Evolutionary conservation across 2,113 vertebrate species (phyloP), one percentile per base, ranked within the genome.

Genomic region (Sylvietta virens): DNA sequence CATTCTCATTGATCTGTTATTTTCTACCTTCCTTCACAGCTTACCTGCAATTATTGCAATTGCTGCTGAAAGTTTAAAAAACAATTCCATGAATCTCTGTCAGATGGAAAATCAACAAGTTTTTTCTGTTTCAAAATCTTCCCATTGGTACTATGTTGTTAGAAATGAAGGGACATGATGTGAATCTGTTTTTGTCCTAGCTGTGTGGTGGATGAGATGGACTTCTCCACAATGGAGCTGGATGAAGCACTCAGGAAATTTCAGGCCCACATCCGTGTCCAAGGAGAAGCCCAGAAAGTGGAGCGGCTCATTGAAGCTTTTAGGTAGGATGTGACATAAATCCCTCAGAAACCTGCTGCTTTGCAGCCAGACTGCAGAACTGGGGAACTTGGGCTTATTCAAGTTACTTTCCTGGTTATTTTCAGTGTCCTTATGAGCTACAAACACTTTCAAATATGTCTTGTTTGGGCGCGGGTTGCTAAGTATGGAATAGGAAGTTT

Each of bases 201-300:
- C 95, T 99, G 99, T 39, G 99, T 99, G 81, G 99, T 99, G 77
- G 99, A 99, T 81, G 99, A 99, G 96, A 99, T 99, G 99, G 99
- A 99, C 94, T 99, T 99, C 96, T 99, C 99, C 2, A 96, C 97
- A 48, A 99, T 99, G 99, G 99, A 99, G 94, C 98, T 99, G 95
- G 99, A 99, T 48, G 99, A 99, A 97, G 99, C 99, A 7, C 98
- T 99, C 91, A 98, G 99, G 97, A 99, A 99, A 97, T 99, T 99
- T 97, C 99, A 99, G 97, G 99, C 99, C 26, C 99, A 99, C 94
- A 99, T 99, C 94, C 98, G 99, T 92, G 99, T 99, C 39, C 99
- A 99, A 89, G 99, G 99, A 44, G 99, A 99, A 97, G 99, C 99
- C 5, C 99, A 99, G 98, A 99, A 99, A 92, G 99, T 99, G 60